These are phyloP conservation scores for Campylomormyrus tamandua DNA, from an alignment of 2,113 vertebrate species.

Conservation along the genomic window DNA sequence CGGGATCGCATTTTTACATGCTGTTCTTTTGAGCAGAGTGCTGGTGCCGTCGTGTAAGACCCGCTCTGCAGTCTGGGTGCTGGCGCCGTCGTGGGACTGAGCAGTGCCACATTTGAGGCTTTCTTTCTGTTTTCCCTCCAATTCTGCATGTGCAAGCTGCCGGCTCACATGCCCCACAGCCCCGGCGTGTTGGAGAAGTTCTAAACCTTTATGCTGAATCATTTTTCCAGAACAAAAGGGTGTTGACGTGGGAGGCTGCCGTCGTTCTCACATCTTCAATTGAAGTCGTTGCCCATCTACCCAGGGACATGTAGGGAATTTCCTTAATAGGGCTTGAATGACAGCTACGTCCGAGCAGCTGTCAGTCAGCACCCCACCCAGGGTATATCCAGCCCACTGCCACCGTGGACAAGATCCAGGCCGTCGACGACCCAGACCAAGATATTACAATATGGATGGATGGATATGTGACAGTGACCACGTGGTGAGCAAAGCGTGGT, in stretches of 20 bases:
- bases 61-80: neutral
- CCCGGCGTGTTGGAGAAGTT: neutral
- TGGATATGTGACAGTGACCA: neutral
- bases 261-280: neutral
- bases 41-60: too few species aligned
- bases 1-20: neutral
- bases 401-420: neutral
- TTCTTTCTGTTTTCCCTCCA: neutral
- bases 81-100: neutral
- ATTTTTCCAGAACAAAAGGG: neutral
- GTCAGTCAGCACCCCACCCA: too few species aligned
- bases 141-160: neutral
- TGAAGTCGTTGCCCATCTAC: neutral
- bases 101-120: neutral
- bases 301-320: neutral
- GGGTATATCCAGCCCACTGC: neutral
- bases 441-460: neutral
- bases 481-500: neutral
- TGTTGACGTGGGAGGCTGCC: too few species aligned
- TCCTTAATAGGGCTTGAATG: conserved; percentile 15
- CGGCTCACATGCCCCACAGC: too few species aligned
- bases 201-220: neutral
- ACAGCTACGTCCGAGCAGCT: neutral
- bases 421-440: fast-evolving
- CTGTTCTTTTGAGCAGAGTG: neutral